Base-by-base conservation (phyloP, 30 jellyfish, hydroid and myxozoan genomes). In the Aurelia aurita complex sp. Pacific region DNA sequence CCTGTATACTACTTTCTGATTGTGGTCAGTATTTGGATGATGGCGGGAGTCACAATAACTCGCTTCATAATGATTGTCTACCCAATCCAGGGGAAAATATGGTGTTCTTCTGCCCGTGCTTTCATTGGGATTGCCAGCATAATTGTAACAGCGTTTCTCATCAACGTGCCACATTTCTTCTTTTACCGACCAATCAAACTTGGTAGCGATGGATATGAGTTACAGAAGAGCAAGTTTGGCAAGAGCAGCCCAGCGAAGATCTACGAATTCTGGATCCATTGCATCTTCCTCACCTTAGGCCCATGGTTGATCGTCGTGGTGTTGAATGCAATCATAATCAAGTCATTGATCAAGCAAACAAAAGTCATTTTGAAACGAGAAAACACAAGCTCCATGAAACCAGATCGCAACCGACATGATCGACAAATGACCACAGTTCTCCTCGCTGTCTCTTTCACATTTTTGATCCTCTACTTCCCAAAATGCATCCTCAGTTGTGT, bases 241-340 rank as follows among this genome's bases (percentile, higher is more conserved):
- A 32, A 60, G 32, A 84, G 96, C 55, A 93, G 80, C 32, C 83
- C 82, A 1, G 89, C 97, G 34, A 83, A 78, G 70, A 85, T 78
- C 76, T 91, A 91, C 74, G 96, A 91, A 55, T 91, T 91, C 74
- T 91, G 97, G 97, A 85, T 85, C 29, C 97, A 91, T 64, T 91
- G 97, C 93, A 91, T 91, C 69, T 62, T 85, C 52, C 76, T 91
- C 23, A 92, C 86, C 67, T 64, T 91, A 68, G 96, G 73, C 6
- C 97, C 97, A 9, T 91, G 97, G 97, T 80, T 87, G 14, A 79
- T 90, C 5, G 86, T 91, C 38, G 97, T 96, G 32, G 50, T 84
- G 69, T 75, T 91, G 62, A 91, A 91, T 59, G 96, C 92, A 50
- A 52, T 64, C 64, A 91, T 91, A 32, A 82, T 91, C 23, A 66